A percentile compares a stretch with the other conserved stretches of the same genome.
Conservation (phyloP, 2,113 vertebrate species). For the Cranoglanis bouderius region DNA sequence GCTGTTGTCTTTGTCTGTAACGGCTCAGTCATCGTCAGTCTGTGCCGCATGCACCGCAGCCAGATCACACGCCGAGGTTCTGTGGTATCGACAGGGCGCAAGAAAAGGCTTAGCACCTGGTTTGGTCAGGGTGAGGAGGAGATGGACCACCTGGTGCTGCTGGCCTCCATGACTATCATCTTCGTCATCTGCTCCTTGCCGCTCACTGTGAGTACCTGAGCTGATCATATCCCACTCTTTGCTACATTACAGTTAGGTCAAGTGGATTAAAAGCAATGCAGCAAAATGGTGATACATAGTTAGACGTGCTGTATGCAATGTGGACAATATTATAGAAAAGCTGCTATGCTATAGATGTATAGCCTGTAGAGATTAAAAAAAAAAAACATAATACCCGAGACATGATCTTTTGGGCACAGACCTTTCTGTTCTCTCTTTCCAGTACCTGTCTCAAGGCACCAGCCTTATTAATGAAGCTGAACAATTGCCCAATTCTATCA, state of each 20-base stretch:
- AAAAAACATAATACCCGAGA: background rate
- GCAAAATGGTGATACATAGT: background rate
- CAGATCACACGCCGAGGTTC: constrained; percentile 76
- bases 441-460: background rate
- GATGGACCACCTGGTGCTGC: constrained; percentile 81
- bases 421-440: background rate
- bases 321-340: background rate
- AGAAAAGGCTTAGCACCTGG: constrained; percentile 70
- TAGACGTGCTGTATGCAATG: background rate
- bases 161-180: constrained; percentile 83
- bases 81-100: constrained; percentile 58
- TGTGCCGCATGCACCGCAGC: constrained; percentile 84
- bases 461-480: constrained; percentile 5
- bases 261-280: background rate
- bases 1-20: constrained; percentile 81
- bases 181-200: constrained; percentile 87
- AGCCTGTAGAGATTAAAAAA: background rate
- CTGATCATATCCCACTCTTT: constrained; percentile 4
- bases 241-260: background rate
- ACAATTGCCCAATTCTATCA: background rate
- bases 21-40: constrained; percentile 81
- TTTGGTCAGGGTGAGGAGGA: constrained; percentile 79
- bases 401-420: background rate
- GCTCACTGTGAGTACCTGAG: constrained; percentile 80
- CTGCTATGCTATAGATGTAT: background rate